Evolutionary conservation across 2,113 vertebrate genomes (phyloP).

Genomic region (Poicephalus gulielmi): DNA sequence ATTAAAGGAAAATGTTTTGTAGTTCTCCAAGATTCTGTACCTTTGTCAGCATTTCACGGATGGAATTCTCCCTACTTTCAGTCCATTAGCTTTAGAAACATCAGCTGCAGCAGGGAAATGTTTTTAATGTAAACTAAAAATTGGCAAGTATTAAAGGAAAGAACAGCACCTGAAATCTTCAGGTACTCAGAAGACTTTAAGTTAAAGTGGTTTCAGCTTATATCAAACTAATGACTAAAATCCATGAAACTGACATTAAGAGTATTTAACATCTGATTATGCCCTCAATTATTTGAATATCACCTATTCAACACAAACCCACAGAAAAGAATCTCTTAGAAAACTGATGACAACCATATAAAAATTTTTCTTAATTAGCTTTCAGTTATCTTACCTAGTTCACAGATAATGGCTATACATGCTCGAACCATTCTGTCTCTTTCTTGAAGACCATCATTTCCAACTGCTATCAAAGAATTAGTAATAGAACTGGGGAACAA

Average conservation of each 20-base stretch:
- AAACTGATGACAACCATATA: neutral
- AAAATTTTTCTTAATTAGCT: neutral
- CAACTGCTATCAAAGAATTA: slow-evolving; percentile 97
- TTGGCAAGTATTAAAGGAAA: neutral
- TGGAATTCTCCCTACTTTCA: neutral
- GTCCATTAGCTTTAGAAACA: neutral
- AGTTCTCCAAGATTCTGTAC: neutral
- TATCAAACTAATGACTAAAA: neutral
- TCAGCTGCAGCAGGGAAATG: rapidly evolving
- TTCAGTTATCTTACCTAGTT: slow-evolving; percentile 85
- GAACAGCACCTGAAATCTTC: neutral
- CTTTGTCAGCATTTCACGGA: neutral
- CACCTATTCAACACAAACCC: neutral
- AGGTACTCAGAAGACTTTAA: neutral
- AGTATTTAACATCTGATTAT: neutral
- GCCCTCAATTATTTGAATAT: neutral
- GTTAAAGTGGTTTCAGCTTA: neutral
- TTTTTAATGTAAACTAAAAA: neutral
- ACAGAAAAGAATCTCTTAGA: neutral
- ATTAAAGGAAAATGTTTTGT: neutral
- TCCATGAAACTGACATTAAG: neutral
- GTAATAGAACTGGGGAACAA: slow-evolving; percentile 95
- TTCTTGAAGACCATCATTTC: slow-evolving; percentile 96
- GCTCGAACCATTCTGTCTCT: slow-evolving; percentile 97
- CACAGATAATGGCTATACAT: slow-evolving; percentile 97